Conservation (phyloP, 2,113 vertebrate genomes). For the Rhinogobius similis region DNA sequence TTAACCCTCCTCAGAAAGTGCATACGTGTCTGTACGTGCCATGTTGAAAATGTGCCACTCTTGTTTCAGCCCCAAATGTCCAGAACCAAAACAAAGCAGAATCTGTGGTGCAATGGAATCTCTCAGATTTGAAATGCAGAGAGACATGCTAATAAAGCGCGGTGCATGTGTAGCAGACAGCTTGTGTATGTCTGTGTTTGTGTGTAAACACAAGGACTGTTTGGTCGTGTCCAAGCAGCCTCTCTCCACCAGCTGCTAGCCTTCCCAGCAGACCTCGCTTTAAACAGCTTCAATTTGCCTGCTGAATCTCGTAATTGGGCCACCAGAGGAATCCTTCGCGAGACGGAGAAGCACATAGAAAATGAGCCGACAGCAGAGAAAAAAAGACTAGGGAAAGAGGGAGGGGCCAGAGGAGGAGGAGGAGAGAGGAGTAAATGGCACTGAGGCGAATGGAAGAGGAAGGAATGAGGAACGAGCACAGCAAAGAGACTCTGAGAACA, state of each 20-base stretch:
- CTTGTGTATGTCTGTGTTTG: constrained; percentile 42
- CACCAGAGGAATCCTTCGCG: constrained; percentile 77
- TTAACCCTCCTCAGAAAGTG: constrained; percentile 92
- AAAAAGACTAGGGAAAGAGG: constrained; percentile 38
- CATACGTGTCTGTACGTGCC: constrained; percentile 22
- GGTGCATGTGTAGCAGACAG: constrained; percentile 31
- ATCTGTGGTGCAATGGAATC: constrained; percentile 34
- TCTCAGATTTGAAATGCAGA: constrained; percentile 46
- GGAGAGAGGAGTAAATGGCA: constrained; percentile 56
- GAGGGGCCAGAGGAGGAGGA: constrained; percentile 48
- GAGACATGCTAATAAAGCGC: constrained; percentile 42
- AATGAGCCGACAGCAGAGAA: constrained; percentile 36
- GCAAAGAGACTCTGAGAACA: constrained; percentile 64
- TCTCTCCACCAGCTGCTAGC: constrained; percentile 77
- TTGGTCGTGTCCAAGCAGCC: constrained; percentile 68
- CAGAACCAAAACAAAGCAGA: constrained; percentile 45
- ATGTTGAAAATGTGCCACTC: constrained; percentile 39
- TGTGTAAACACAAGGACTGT: constrained; percentile 73
- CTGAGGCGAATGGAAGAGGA: constrained; percentile 21
- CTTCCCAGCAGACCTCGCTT: constrained; percentile 80
- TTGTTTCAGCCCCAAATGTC: constrained; percentile 47
- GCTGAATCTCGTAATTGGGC: constrained; percentile 82
- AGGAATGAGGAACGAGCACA: constrained; percentile 15
- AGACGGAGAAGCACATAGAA: constrained; percentile 61
- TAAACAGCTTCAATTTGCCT: constrained; percentile 82